Conservation (phyloP, 2,888 invertebrate genomes). For the Lymantria monacha region DNA sequence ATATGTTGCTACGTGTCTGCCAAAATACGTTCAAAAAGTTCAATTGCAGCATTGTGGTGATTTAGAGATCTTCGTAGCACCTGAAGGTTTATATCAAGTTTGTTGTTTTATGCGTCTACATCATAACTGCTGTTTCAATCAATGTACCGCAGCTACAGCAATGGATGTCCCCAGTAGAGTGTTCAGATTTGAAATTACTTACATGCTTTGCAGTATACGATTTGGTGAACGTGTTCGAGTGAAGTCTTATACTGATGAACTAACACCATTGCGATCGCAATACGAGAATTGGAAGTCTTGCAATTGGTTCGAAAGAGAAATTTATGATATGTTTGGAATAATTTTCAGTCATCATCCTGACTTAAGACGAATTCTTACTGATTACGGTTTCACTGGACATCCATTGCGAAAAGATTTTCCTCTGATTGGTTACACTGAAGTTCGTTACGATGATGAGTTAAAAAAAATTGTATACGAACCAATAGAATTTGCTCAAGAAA, state of each 20-base stretch:
- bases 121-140: slow-evolving; percentile 64
- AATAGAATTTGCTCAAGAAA: slow-evolving; percentile 64
- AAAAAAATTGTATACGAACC: slow-evolving; percentile 74
- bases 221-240: slow-evolving; percentile 51
- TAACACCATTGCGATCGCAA: slow-evolving; percentile 64
- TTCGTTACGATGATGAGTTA: slow-evolving; percentile 70
- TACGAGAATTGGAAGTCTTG: slow-evolving; percentile 50
- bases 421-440: slow-evolving; percentile 64
- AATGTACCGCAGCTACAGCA: slow-evolving; percentile 57
- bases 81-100: slow-evolving; percentile 61
- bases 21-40: slow-evolving; percentile 68
- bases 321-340: slow-evolving; percentile 70
- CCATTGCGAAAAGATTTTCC: slow-evolving; percentile 74
- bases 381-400: slow-evolving; percentile 72
- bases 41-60: slow-evolving; percentile 68
- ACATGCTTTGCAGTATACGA: slow-evolving; percentile 57
- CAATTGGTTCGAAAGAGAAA: slow-evolving; percentile 62
- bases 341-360: slow-evolving; percentile 71
- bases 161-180: slow-evolving; percentile 65
- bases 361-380: slow-evolving; percentile 66
- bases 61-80: slow-evolving; percentile 62
- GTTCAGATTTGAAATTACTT: slow-evolving; percentile 65
- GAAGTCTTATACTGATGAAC: slow-evolving; percentile 71
- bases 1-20: slow-evolving; percentile 67
- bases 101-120: slow-evolving; percentile 60